These are phyloP conservation scores for Drosophila longiperda DNA, from an alignment of 2,888 invertebrate species.

Conservation along the genomic window DNA sequence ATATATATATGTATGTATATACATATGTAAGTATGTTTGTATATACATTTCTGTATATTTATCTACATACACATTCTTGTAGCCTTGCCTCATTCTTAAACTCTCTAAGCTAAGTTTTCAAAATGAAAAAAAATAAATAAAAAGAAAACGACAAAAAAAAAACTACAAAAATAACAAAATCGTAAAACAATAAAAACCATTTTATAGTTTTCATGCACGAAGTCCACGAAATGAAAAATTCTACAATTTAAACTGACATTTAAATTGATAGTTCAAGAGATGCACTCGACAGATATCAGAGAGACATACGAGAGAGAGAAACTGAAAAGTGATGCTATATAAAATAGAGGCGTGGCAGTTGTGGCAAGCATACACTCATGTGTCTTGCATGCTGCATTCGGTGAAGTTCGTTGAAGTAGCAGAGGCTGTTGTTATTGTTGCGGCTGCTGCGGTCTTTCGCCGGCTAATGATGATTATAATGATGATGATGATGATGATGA, in stretches of 20 bases:
- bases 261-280: conserved; percentile 84
- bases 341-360: conserved; percentile 46
- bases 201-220: conserved; percentile 81
- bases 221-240: conserved; percentile 82
- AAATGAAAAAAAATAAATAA: conserved; percentile 44
- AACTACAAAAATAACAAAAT: conserved; percentile 28
- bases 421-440: conserved; percentile 54
- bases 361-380: conserved; percentile 20
- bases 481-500: conserved; percentile 54
- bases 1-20: conserved; percentile 1
- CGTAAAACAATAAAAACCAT: conserved; percentile 76
- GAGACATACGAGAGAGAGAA: conserved; percentile 36
- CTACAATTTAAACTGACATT: conserved; percentile 84
- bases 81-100: conserved; percentile 45
- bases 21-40: neutral
- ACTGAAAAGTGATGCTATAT: conserved; percentile 47
- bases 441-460: conserved; percentile 51
- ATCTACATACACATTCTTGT: conserved; percentile 35
- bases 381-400: conserved; percentile 20
- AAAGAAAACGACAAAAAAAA: conserved; percentile 15
- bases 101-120: conserved; percentile 73
- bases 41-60: neutral
- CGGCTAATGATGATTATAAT: conserved; percentile 25
- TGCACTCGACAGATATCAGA: conserved; percentile 80
- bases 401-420: conserved; percentile 46